phyloP scores from a whole-genome alignment of 1,140 invertebrate genomes.

The Dufourea novaeangliae region DNA sequence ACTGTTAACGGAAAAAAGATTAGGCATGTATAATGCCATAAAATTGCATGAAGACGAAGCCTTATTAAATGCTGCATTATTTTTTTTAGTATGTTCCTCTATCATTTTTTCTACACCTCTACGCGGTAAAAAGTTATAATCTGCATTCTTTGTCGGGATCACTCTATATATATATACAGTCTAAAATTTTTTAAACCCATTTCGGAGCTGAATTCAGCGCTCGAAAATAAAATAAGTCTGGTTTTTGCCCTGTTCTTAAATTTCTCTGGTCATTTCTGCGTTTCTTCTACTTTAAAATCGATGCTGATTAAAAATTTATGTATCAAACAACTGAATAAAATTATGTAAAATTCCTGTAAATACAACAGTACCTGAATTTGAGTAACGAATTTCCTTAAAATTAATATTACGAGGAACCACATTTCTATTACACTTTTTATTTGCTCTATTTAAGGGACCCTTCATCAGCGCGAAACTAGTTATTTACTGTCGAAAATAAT shows the following conservation, averaged over 20 bases:
- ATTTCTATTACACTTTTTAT: too few species aligned
- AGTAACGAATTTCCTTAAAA: too few species aligned
- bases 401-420: too few species aligned
- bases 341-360: too few species aligned
- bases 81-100: background rate
- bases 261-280: background rate
- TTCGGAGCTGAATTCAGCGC: background rate
- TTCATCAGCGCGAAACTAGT: too few species aligned
- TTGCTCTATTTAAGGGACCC: too few species aligned
- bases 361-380: too few species aligned
- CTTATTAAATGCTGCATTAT: background rate
- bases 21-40: background rate
- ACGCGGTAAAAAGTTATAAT: background rate
- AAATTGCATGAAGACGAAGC: background rate
- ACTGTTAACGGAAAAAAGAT: background rate
- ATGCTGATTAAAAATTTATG: too few species aligned
- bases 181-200: background rate
- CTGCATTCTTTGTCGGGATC: background rate
- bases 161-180: background rate
- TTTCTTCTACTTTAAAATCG: too few species aligned
- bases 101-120: background rate
- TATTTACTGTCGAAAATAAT: too few species aligned
- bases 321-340: too few species aligned
- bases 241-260: background rate
- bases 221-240: background rate